Conservation (phyloP, 2,113 vertebrate species). For the Ceuthmochares aereus region DNA sequence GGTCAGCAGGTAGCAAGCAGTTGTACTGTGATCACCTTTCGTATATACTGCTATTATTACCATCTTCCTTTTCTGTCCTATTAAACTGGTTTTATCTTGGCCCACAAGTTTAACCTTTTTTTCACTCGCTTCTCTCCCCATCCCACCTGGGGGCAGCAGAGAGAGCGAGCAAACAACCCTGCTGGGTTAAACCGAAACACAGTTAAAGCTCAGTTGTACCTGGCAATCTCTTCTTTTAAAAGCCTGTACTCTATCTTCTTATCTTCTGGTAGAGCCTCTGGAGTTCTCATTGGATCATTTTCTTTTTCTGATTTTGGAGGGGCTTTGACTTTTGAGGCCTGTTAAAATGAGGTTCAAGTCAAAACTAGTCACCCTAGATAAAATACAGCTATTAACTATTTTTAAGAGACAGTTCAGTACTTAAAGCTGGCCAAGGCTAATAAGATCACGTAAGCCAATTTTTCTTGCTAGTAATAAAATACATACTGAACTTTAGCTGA, state of each 20-base stretch:
- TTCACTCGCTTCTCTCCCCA: no score
- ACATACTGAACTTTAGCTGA: background rate
- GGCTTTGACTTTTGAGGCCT: constrained; percentile 93
- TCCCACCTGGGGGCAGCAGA: no score
- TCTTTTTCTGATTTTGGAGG: constrained; percentile 91
- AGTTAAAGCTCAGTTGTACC: constrained; percentile 69
- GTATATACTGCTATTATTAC: no score
- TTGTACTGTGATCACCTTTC: no score
- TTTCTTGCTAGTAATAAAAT: background rate
- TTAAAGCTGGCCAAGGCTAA: background rate
- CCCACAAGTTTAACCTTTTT: no score
- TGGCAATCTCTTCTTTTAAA: constrained; percentile 90
- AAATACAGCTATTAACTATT: background rate
- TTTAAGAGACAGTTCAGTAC: background rate
- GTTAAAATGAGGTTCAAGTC: background rate
- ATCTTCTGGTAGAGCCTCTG: constrained; percentile 86
- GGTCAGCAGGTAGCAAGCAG: no score
- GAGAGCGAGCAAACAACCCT: no score
- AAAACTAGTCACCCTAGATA: background rate
- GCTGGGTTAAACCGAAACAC: no score
- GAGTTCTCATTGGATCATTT: constrained; percentile 90
- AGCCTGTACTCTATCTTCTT: constrained; percentile 89
- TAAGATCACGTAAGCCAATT: background rate
- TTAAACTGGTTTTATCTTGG: no score
- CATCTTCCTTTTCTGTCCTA: no score